Percentiles rank a stretch among this genome's conserved stretches.
Conservation (phyloP, 2,888 invertebrate species). For the Omphaloscelis lunosa region DNA sequence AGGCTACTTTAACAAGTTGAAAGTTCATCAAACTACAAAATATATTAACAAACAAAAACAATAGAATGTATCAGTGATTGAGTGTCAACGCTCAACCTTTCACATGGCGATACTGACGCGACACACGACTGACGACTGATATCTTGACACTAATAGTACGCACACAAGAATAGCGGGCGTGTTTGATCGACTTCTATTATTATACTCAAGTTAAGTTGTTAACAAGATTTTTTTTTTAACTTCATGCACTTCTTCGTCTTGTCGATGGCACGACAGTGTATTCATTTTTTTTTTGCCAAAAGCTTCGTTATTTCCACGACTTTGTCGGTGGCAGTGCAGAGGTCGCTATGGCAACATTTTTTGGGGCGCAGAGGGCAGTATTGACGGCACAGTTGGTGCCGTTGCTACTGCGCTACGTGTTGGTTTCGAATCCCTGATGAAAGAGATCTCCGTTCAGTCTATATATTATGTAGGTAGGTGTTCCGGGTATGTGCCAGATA, state of each 20-base stretch:
- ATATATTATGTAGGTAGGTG: background rate
- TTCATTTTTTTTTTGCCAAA: background rate
- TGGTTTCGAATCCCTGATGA: background rate
- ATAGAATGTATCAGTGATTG: conserved; percentile 49
- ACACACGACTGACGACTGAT: conserved; percentile 11
- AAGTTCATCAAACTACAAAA: conserved; percentile 52
- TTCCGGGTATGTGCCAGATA: background rate
- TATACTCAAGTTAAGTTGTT: background rate
- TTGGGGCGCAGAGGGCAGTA: background rate
- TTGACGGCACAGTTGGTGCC: background rate
- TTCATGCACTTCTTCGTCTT: background rate
- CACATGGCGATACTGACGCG: conserved; percentile 47
- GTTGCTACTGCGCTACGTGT: background rate
- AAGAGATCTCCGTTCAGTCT: background rate
- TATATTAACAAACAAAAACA: conserved; percentile 51
- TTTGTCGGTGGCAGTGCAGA: background rate
- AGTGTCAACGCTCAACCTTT: conserved; percentile 72
- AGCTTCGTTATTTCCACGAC: background rate
- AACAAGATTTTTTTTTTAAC: rapidly evolving
- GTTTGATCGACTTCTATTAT: conserved; percentile 26
- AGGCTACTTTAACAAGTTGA: background rate
- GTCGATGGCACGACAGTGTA: background rate
- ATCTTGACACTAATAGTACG: conserved; percentile 26
- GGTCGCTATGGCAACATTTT: background rate
- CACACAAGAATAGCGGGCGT: conserved; percentile 6